Base-by-base conservation (phyloP, 2,888 invertebrate genomes). In the Alviniconcha strummeri region DNA sequence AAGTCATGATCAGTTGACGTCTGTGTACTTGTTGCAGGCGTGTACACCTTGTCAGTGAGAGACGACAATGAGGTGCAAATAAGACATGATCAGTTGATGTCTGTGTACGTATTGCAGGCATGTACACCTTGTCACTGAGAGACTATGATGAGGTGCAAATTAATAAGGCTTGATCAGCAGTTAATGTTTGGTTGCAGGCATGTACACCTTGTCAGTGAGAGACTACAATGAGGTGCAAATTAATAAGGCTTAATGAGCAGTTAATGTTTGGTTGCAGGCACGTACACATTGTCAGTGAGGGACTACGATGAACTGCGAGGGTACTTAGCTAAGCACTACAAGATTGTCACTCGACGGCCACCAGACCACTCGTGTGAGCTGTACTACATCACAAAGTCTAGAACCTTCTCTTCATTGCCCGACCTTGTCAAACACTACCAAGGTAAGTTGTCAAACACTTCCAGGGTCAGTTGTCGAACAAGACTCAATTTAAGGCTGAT, bases 381-480 rank as follows among this genome's bases (percentile, higher is more conserved):
- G 83, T 98, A 97, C 93, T 99, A 97, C 93, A 99, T 99, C 90
- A 98, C 99, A 83, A 98, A 98, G 84, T 97, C 98, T 94, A 97
- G 98, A 94, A 97, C 97, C 54, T 99, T 99, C 94, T 96, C 96
- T 79, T 97, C 97, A 4, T 86, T 92, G 74, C 84, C 85, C 17
- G 92, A 92, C 15, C 87, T 92, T 9, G 92, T 92, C 52, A 88
- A 85, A 71, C 91, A 92, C 86, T 92, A 92, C 85, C 87, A 89
- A 88, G 91, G 92, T 92, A 82, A 84, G 88, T 4, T 60, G 60
- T 36, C 36, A 36, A 36, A 36, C 3, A 3, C 36, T 36, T 36
- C 36, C 36, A 36, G 36, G 36, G 36, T 36, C 36, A 36, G 36
- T 36, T 36, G 36, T 36, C 36, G 3, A 36, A 36, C 36, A 36